Conservation (phyloP, 2,888 invertebrate species). For the Schizaphis graminum region DNA sequence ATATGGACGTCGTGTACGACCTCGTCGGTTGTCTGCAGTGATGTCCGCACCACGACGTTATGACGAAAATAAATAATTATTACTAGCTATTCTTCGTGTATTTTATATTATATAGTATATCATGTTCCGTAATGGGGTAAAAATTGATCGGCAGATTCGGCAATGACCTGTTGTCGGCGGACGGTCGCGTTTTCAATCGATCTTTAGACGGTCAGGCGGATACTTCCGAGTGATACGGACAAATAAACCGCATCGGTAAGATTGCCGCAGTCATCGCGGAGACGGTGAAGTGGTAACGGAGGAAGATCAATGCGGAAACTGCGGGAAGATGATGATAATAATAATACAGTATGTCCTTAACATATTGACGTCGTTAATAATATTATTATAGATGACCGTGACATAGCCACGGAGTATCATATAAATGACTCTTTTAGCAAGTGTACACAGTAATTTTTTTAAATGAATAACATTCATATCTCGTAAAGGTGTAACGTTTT, state of each 20-base stretch:
- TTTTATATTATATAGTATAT: neutral
- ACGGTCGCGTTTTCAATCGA: neutral
- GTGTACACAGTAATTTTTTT: neutral
- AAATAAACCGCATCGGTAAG: neutral
- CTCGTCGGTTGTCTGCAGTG: neutral
- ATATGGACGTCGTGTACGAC: slow-evolving; percentile 12
- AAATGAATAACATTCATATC: neutral
- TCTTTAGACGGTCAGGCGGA: neutral
- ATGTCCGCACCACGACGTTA: neutral
- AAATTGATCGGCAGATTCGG: neutral
- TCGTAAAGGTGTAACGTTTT: neutral
- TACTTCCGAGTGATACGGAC: neutral
- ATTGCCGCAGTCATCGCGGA: neutral
- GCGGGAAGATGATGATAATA: neutral
- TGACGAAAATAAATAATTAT: neutral
- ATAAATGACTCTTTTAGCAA: neutral
- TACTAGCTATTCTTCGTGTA: neutral
- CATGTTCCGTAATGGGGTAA: neutral
- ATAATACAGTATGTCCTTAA: neutral
- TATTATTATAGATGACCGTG: neutral
- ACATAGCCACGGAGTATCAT: neutral
- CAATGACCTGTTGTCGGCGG: neutral
- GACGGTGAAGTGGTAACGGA: neutral
- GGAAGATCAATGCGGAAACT: neutral
- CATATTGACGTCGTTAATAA: neutral